Conservation (phyloP, 2,113 vertebrate genomes). For the Marcusenius ussheri region DNA sequence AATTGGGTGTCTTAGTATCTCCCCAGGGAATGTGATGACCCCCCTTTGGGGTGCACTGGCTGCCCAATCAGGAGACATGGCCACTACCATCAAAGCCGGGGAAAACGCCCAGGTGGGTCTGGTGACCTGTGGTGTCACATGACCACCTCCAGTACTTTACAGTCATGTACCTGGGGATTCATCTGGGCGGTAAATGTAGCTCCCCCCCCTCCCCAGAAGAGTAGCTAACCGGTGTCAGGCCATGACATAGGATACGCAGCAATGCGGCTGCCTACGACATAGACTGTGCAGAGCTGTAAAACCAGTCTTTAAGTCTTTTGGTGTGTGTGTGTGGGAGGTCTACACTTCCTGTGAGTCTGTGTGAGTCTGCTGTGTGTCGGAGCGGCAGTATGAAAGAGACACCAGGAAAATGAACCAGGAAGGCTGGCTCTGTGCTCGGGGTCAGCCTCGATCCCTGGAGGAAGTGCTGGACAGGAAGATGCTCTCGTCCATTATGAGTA, state of each 20-base stretch:
- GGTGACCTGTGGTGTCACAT: background rate
- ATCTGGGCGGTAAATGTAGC: background rate
- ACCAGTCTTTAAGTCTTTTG: background rate
- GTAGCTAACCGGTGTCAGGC: background rate
- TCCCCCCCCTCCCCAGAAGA: too few species aligned
- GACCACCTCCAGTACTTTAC: background rate
- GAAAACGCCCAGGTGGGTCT: conserved; percentile 55
- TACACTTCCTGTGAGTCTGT: background rate
- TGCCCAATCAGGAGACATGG: conserved; percentile 39
- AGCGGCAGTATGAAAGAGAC: background rate
- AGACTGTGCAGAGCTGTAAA: background rate
- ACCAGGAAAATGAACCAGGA: background rate
- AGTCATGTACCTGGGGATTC: background rate
- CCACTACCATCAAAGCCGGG: conserved; percentile 48
- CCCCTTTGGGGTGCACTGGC: conserved; percentile 67
- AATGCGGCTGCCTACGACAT: background rate
- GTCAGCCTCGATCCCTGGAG: background rate
- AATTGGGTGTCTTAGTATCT: conserved; percentile 52
- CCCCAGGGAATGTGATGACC: conserved; percentile 72
- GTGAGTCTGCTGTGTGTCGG: background rate
- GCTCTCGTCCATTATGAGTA: background rate
- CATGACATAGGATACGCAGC: background rate
- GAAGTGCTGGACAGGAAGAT: background rate
- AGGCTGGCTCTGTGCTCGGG: background rate
- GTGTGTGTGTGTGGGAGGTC: background rate